Evolutionary conservation across 92 coral and sea anemone genomes (phyloP).

Genomic region (Paragorgia papillata): DNA sequence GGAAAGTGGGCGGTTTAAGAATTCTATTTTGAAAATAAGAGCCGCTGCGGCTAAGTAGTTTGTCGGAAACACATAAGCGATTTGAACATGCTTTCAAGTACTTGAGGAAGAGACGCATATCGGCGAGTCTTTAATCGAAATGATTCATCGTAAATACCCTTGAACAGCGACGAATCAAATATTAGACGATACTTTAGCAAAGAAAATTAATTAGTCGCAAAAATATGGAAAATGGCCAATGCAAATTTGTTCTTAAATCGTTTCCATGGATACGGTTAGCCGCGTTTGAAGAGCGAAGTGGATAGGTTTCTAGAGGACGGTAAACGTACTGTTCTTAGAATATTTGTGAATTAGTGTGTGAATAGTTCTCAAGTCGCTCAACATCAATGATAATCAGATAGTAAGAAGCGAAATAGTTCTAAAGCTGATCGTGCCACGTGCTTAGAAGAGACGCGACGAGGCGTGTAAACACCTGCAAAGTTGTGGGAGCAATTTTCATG

Average conservation of each 20-base stretch:
- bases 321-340: too few species aligned
- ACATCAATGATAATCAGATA: background rate
- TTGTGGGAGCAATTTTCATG: slow-evolving; percentile 86
- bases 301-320: background rate
- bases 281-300: background rate
- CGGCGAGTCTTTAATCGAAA: background rate
- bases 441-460: slow-evolving; percentile 69
- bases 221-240: slow-evolving; percentile 46
- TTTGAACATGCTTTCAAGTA: slow-evolving; percentile 3
- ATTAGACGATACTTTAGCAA: slow-evolving; percentile 33
- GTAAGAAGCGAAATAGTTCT: background rate
- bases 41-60: slow-evolving; percentile 5
- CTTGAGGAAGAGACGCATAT: background rate
- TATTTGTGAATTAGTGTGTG: slow-evolving; percentile 1
- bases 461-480: slow-evolving; percentile 93
- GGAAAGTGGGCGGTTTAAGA: background rate
- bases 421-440: slow-evolving; percentile 83
- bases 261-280: slow-evolving; percentile 40
- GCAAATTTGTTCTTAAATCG: slow-evolving; percentile 30
- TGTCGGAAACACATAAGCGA: background rate
- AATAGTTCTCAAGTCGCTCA: background rate
- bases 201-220: slow-evolving; percentile 44
- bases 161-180: slow-evolving; percentile 18
- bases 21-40: background rate
- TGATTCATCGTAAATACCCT: background rate